Base-by-base conservation (phyloP, 2,797 vertebrate species). In the Phylloscopus collybita region DNA sequence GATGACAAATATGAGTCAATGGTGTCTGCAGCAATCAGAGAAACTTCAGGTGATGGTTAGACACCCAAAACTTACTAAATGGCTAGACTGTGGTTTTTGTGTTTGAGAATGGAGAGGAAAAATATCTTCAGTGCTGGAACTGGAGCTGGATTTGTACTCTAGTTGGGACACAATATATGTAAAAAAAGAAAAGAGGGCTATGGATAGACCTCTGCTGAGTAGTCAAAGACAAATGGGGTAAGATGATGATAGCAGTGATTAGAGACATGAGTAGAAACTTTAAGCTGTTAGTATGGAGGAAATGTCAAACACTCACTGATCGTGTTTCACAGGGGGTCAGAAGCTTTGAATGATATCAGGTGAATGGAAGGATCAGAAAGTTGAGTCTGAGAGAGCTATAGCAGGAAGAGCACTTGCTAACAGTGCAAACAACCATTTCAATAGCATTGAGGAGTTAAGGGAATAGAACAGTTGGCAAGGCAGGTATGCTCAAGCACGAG, bases 41-140 rank as follows among this genome's bases (percentile, higher is more conserved):
- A 40, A 76, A 34, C 40, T 26, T 44, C 51, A 44, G 30, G 10
- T 83, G 61, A n/a, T 45, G 13, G 9, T 76, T 61, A 54, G 49
- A 54, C 8, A 30, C 36, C 9, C 36, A 59, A 27, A 65, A 70
- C 1, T 3, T 45, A 25, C 6, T 54, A 64, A 70, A 67, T 20
- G 5, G 18, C 9, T 50, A 51, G 29, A 57, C 4, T 2, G 1
- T 51, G 8, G 1, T 6, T 22, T 1, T 4, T 30, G 9, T 23
- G 5, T 62, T 61, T 22, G 11, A 32, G 26, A 80, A 26, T 47
- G 49, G 25, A 40, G 44, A 53, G 30, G 6, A 11, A 66, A 42
- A 30, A 11, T 4, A 42, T 51, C 11, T 56, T 11, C 36, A 20
- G 40, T 62, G 19, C 51, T 73, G 32, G 22, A 50, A 10, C 23